phyloP scores from a whole-genome alignment of 1,140 invertebrate species.

The Caerostris darwini region DNA sequence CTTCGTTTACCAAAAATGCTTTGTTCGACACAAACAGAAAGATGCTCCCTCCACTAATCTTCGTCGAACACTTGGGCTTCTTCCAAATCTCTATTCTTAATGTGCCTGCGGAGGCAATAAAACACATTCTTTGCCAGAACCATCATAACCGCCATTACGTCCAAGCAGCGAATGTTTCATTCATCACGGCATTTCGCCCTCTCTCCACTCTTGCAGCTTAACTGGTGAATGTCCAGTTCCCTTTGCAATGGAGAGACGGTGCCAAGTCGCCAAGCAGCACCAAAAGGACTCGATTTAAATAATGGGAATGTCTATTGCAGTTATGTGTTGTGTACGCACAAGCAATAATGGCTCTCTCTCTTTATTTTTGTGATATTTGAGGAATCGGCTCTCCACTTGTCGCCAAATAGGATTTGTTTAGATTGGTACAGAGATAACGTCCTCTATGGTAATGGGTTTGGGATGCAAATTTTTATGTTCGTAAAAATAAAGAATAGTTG shows the following conservation, averaged over 20 bases:
- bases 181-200: not conserved
- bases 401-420: too few relatives aligned
- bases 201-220: not conserved
- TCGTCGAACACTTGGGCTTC: not conserved
- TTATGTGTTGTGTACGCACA: not conserved
- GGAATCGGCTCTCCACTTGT: too few relatives aligned
- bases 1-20: not conserved
- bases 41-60: not conserved
- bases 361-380: too few relatives aligned
- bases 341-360: not conserved
- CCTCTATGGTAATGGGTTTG: too few relatives aligned
- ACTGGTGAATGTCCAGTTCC: not conserved
- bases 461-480: too few relatives aligned
- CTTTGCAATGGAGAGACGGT: not conserved
- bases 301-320: not conserved
- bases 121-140: not conserved
- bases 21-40: not conserved
- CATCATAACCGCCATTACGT: constrained; percentile 36
- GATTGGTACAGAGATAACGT: too few relatives aligned
- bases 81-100: constrained; percentile 52
- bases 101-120: not conserved
- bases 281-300: not conserved
- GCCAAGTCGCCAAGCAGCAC: not conserved
- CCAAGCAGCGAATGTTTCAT: not conserved
- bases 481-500: too few relatives aligned